Percentiles rank a stretch among this genome's conserved stretches.
Conservation (phyloP, 2,888 invertebrate species). For the Epiblema foenella region DNA sequence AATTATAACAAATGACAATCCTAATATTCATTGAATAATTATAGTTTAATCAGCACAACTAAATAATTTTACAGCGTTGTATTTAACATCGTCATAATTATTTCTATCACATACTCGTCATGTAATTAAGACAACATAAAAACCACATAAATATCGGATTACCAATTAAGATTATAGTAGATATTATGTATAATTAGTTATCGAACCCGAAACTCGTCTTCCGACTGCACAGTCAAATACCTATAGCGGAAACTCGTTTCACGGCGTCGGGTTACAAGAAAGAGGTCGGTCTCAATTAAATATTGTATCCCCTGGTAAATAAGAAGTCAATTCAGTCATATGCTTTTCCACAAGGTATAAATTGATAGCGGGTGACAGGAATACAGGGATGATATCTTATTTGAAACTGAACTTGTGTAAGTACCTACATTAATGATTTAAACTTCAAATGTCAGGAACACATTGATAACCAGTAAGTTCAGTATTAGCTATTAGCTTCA, state of each 20-base stretch:
- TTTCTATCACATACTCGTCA: constrained; percentile 18
- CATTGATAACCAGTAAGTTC: no score
- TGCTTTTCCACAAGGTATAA: no score
- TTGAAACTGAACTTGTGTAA: no score
- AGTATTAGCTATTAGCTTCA: no score
- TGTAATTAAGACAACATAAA: constrained; percentile 40
- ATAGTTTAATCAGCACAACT: constrained; percentile 31
- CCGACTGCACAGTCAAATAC: constrained; percentile 54
- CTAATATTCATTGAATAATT: no score
- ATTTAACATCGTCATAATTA: constrained; percentile 41
- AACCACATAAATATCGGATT: constrained; percentile 55
- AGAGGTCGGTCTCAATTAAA: constrained; percentile 68
- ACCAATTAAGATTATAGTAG: constrained; percentile 61
- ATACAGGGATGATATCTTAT: no score
- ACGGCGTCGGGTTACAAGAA: constrained; percentile 69
- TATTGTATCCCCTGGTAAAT: no score
- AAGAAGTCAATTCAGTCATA: no score
- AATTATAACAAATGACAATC: no score
- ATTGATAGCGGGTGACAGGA: no score
- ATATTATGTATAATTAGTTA: constrained; percentile 63
- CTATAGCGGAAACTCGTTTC: constrained; percentile 65
- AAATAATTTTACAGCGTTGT: constrained; percentile 43
- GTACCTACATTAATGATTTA: no score
- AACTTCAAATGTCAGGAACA: no score
- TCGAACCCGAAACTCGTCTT: constrained; percentile 57